A percentile compares a stretch with the other conserved stretches of the same genome.
Conservation (phyloP, 2,888 invertebrate species). For the Spodoptera exigua region DNA sequence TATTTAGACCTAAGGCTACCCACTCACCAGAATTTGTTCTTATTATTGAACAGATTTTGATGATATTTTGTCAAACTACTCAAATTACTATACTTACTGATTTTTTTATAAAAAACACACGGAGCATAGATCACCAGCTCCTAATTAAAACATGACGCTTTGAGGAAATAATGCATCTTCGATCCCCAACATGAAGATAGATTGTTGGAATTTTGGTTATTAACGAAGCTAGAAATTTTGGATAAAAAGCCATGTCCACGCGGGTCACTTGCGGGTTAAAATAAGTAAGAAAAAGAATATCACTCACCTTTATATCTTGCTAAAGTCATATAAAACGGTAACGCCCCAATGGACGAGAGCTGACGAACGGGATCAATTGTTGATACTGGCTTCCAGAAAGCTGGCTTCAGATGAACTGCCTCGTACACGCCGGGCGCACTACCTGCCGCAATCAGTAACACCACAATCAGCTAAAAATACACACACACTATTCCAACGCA, state of each 20-base stretch:
- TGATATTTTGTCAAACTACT: too few relatives aligned
- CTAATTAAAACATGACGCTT: too few relatives aligned
- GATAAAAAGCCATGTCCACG: conserved; percentile 43
- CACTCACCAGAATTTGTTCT: too few relatives aligned
- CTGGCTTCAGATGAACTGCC: conserved; percentile 68
- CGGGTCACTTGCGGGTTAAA: conserved; percentile 38
- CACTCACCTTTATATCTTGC: conserved; percentile 96
- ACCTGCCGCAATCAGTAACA: conserved; percentile 81
- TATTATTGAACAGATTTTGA: too few relatives aligned
- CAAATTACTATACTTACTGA: too few relatives aligned
- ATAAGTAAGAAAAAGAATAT: conserved; percentile 24
- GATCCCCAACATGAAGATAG: too few relatives aligned
- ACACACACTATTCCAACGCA: conserved; percentile 59
- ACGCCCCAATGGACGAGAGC: conserved; percentile 95
- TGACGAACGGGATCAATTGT: conserved; percentile 87
- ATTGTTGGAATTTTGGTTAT: too few relatives aligned
- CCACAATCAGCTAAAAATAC: conserved; percentile 61
- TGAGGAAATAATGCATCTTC: too few relatives aligned
- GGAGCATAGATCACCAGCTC: too few relatives aligned
- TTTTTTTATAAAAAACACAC: too few relatives aligned
- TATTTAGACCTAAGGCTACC: too few relatives aligned
- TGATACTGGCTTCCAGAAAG: conserved; percentile 82
- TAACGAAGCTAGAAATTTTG: conserved; percentile 8
- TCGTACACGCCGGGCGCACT: conserved; percentile 81
- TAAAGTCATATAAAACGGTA: conserved; percentile 99